phyloP scores from a whole-genome alignment of 1,140 invertebrate species.

The Lepidotrigona ventralis region DNA sequence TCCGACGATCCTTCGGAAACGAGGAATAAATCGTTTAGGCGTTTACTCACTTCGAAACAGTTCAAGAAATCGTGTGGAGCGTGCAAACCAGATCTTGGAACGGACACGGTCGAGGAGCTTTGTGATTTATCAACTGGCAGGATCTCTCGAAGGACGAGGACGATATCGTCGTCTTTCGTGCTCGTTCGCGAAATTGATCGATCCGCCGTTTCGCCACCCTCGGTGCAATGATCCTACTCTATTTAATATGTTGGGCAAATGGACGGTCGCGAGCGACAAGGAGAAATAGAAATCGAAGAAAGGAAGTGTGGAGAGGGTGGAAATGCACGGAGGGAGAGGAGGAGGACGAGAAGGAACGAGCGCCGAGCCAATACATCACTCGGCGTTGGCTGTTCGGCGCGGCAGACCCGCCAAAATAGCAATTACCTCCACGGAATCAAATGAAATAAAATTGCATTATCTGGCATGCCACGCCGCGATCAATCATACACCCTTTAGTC shows the following conservation, averaged over 20 bases:
- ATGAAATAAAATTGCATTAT: slow-evolving; percentile 81
- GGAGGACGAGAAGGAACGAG: slow-evolving; percentile 57
- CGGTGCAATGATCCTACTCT: slow-evolving; percentile 59
- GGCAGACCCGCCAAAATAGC: slow-evolving; percentile 77
- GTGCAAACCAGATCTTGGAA: background rate
- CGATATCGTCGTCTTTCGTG: slow-evolving; percentile 43
- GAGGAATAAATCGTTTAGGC: too few relatives aligned
- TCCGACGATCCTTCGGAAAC: too few relatives aligned
- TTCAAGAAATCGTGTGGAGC: background rate
- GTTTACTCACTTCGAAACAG: background rate
- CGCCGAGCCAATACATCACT: slow-evolving; percentile 77
- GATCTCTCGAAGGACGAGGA: slow-evolving; percentile 37
- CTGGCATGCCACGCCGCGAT: slow-evolving; percentile 78
- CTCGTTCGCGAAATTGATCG: slow-evolving; percentile 46
- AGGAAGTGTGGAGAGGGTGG: background rate
- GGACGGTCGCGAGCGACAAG: background rate
- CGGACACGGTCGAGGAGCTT: background rate
- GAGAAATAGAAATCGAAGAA: slow-evolving; percentile 47
- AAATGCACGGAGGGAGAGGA: slow-evolving; percentile 14
- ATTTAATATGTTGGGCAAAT: slow-evolving; percentile 59
- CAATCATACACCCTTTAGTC: slow-evolving; percentile 77
- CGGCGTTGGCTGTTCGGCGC: slow-evolving; percentile 66
- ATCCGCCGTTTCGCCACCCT: slow-evolving; percentile 58
- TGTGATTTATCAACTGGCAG: slow-evolving; percentile 52
- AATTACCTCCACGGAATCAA: slow-evolving; percentile 79